Conservation (phyloP, 2,113 vertebrate genomes). For the Sander vitreus region DNA sequence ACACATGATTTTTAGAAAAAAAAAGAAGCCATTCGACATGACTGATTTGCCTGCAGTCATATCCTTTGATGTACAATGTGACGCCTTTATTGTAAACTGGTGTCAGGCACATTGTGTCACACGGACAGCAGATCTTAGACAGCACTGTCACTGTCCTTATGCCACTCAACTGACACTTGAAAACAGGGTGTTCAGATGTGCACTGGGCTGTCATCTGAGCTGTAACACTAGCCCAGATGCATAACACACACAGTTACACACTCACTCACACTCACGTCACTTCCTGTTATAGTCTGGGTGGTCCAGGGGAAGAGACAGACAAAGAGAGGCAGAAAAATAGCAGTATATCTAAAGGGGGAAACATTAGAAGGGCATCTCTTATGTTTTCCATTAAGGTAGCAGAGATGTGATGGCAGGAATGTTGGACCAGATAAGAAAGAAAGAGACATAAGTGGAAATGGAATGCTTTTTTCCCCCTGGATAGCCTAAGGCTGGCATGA, state of each 20-base stretch:
- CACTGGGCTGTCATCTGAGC: conserved; percentile 72
- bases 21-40: neutral
- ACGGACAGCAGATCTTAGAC: conserved; percentile 45
- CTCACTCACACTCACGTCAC: conserved; percentile 28
- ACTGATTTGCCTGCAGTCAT: neutral
- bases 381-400: conserved; percentile 77
- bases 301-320: conserved; percentile 49
- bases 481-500: conserved; percentile 58
- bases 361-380: conserved; percentile 75
- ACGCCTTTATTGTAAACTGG: conserved; percentile 52
- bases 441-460: conserved; percentile 71
- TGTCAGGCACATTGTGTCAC: conserved; percentile 54
- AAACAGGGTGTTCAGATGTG: conserved; percentile 71
- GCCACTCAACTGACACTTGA: conserved; percentile 70
- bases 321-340: conserved; percentile 52
- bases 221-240: conserved; percentile 62
- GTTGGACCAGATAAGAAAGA: conserved; percentile 71
- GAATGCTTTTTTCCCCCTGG: conserved; percentile 23
- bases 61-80: conserved; percentile 8
- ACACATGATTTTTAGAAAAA: neutral
- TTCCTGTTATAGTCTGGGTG: conserved; percentile 50
- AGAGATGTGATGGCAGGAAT: conserved; percentile 67
- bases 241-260: conserved; percentile 24
- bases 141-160: conserved; percentile 55
- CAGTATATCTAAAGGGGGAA: conserved; percentile 64